Evolutionary conservation across 2,888 invertebrate species (phyloP).

Genomic region (Darwinula stevensoni): DNA sequence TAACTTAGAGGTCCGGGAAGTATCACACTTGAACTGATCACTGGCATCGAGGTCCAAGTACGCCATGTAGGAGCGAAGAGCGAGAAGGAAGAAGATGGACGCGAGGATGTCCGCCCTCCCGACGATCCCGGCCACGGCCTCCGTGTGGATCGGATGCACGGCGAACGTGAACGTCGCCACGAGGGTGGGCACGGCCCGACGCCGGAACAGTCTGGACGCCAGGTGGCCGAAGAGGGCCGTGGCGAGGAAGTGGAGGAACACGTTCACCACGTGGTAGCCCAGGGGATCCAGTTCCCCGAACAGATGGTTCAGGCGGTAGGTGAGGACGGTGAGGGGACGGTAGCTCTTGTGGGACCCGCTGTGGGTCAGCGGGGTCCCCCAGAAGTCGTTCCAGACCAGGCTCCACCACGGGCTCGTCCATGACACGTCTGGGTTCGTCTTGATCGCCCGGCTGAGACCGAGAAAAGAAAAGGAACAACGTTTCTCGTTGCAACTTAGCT

Average conservation of each 20-base stretch:
- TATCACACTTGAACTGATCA: background rate
- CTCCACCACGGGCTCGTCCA: constrained; percentile 50
- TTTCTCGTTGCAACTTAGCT: no score
- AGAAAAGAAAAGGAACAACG: constrained; percentile 11
- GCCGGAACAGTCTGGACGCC: constrained; percentile 24
- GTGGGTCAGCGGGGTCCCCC: constrained; percentile 82
- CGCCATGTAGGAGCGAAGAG: constrained; percentile 53
- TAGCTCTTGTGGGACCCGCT: constrained; percentile 90
- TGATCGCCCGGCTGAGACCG: constrained; percentile 63
- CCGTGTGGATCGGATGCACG: constrained; percentile 81
- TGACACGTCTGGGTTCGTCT: constrained; percentile 72
- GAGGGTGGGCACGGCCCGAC: constrained; percentile 12
- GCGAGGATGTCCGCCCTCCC: constrained; percentile 81
- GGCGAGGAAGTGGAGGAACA: constrained; percentile 53
- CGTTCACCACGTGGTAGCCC: constrained; percentile 30
- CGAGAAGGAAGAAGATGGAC: constrained; percentile 59
- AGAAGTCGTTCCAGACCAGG: constrained; percentile 75
- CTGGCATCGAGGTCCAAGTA: constrained; percentile 23
- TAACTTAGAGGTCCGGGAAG: background rate
- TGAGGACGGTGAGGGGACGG: constrained; percentile 63
- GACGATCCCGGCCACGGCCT: constrained; percentile 82
- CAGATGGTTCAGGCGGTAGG: constrained; percentile 32
- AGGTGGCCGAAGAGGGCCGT: constrained; percentile 50
- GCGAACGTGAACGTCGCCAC: constrained; percentile 66
- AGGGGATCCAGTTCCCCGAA: constrained; percentile 12